A percentile compares a stretch with the other conserved stretches of the same genome.
Conservation (phyloP, 2,888 invertebrate species). For the Xylophagus ater region DNA sequence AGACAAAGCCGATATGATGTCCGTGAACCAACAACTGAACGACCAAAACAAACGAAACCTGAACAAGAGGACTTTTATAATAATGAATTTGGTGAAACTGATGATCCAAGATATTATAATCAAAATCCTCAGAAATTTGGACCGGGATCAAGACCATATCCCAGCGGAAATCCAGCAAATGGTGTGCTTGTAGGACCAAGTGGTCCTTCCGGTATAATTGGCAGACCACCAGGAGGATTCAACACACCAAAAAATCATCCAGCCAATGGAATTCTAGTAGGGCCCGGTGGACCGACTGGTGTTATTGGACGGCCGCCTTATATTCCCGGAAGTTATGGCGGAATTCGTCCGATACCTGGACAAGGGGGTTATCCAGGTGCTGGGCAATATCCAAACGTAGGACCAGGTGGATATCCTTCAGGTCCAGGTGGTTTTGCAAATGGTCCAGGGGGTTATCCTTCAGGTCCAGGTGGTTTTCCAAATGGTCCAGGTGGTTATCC, state of each 20-base stretch:
- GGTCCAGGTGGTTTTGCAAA: constrained; percentile 8
- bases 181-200: constrained; percentile 35
- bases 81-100: constrained; percentile 6
- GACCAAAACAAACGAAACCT: constrained; percentile 6
- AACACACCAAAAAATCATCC: constrained; percentile 15
- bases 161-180: constrained; percentile 17
- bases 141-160: constrained; percentile 16
- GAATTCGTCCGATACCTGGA: no score
- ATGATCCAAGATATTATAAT: not conserved
- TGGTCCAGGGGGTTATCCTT: constrained; percentile 2
- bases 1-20: constrained; percentile 14
- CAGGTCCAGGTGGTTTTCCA: constrained; percentile 10
- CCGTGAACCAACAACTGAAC: constrained; percentile 12
- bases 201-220: constrained; percentile 43
- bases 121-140: constrained; percentile 18
- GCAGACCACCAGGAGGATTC: constrained; percentile 22
- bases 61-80: constrained; percentile 12
- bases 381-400: constrained; percentile 4
- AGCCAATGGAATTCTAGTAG: constrained; percentile 34
- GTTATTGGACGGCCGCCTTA: constrained; percentile 32
- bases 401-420: constrained; percentile 11
- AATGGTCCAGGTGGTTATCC: constrained; percentile 5
- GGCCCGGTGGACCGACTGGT: constrained; percentile 47
- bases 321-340: constrained; percentile 3
- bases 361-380: constrained; percentile 3